Conservation (phyloP, 2,113 vertebrate genomes). For the Hyperopisus bebe region DNA sequence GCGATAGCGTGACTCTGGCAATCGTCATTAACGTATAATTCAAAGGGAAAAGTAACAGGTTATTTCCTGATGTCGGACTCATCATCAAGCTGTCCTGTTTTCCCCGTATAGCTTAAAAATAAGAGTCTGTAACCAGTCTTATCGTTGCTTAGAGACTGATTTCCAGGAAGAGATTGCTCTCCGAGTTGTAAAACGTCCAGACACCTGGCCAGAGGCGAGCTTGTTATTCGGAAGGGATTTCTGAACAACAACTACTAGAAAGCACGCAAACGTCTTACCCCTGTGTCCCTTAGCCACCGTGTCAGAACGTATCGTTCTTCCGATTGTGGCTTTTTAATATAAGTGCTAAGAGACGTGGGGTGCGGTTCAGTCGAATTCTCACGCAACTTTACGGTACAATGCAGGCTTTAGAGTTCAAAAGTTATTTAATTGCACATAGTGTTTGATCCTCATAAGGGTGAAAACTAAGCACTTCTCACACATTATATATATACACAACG, state of each 20-base stretch:
- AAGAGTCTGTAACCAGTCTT: slow-evolving; percentile 35
- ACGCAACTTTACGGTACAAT: neutral
- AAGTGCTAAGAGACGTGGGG: neutral
- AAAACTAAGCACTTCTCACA: neutral
- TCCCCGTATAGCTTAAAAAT: slow-evolving; percentile 24
- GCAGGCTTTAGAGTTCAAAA: neutral
- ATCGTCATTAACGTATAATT: slow-evolving; percentile 38
- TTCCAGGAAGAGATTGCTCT: slow-evolving; percentile 44
- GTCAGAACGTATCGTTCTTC: slow-evolving; percentile 27
- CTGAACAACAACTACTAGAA: slow-evolving; percentile 45
- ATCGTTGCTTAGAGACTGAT: slow-evolving; percentile 44
- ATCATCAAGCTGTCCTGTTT: slow-evolving; percentile 40
- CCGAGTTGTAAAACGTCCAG: slow-evolving; percentile 38
- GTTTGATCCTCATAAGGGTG: neutral
- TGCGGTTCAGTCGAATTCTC: neutral
- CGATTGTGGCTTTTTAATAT: neutral
- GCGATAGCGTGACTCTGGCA: slow-evolving; percentile 39
- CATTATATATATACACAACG: neutral
- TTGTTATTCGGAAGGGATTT: slow-evolving; percentile 37
- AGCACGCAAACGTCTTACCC: slow-evolving; percentile 50
- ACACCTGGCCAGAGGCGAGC: slow-evolving; percentile 38
- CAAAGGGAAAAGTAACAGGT: slow-evolving; percentile 25
- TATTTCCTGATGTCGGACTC: slow-evolving; percentile 19
- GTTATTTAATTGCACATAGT: neutral
- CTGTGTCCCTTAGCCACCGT: slow-evolving; percentile 41